Evolutionary conservation across 2,888 invertebrate genomes (phyloP).

Genomic region (Allolobophora icterica): DNA sequence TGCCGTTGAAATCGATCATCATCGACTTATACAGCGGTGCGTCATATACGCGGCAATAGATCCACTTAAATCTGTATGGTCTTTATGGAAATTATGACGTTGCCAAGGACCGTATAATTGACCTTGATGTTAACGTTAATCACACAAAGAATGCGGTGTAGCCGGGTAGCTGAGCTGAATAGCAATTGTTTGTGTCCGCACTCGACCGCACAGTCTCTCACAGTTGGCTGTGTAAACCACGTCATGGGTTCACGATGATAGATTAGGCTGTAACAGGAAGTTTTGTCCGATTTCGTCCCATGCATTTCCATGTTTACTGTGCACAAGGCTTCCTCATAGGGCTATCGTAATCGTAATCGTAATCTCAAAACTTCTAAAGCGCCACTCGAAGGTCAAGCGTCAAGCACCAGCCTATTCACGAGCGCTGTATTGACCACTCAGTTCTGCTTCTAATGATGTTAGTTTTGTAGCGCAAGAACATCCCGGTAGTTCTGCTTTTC

Average conservation of each 20-base stretch:
- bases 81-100: too few relatives aligned
- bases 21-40: background rate
- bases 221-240: background rate
- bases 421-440: too few relatives aligned
- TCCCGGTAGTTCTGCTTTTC: too few relatives aligned
- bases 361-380: too few relatives aligned
- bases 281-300: background rate
- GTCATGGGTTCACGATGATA: background rate
- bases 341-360: too few relatives aligned
- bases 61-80: background rate
- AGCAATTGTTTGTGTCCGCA: background rate
- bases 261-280: background rate
- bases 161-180: background rate
- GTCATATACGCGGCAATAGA: background rate
- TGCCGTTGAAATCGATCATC: background rate
- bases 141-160: background rate
- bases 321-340: too few relatives aligned
- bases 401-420: too few relatives aligned
- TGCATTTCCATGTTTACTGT: too few relatives aligned
- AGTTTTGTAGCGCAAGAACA: too few relatives aligned
- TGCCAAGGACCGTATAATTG: background rate
- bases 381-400: too few relatives aligned
- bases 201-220: background rate
- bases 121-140: background rate
- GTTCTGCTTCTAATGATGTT: too few relatives aligned